A percentile compares a stretch with the other conserved stretches of the same genome.
phyloP scores from a whole-genome alignment of 2,113 vertebrate genomes.

The Ceyx cyanopectus region DNA sequence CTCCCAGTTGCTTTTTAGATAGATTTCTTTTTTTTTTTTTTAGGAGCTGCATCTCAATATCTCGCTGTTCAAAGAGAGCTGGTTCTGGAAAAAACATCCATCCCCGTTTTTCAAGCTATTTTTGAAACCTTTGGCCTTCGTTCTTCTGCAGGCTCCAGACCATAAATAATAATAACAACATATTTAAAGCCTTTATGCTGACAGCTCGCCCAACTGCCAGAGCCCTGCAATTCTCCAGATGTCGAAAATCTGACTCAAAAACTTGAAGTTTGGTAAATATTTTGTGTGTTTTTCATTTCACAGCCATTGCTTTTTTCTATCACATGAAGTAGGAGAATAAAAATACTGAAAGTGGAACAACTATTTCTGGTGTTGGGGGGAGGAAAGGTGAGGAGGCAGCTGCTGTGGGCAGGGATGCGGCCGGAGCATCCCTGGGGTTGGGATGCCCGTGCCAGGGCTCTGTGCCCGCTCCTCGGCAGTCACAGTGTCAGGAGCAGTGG shows the following conservation, averaged over 20 bases:
- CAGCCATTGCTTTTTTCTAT: background rate
- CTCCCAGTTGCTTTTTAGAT: constrained; percentile 19
- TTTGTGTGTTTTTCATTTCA: background rate
- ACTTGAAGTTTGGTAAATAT: constrained; percentile 7
- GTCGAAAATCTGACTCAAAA: constrained; percentile 21
- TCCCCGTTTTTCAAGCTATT: background rate
- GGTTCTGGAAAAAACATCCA: constrained; percentile 36
- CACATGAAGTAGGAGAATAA: background rate
- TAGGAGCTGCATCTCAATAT: background rate
- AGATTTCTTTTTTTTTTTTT: background rate
- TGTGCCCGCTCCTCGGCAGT: background rate
- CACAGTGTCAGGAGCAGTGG: background rate
- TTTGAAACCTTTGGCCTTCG: constrained; percentile 5
- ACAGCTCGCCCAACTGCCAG: constrained; percentile 21
- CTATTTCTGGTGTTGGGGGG: background rate
- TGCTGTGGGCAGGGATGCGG: rapidly evolving
- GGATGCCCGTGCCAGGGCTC: background rate
- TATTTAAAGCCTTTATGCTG: background rate
- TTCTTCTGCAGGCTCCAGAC: background rate
- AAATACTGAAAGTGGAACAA: background rate
- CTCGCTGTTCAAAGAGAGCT: background rate
- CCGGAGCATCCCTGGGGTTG: background rate
- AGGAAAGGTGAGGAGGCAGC: background rate
- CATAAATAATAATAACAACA: constrained; percentile 61
- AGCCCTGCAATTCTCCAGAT: constrained; percentile 39